phyloP scores from a whole-genome alignment of 2,113 vertebrate genomes.

The Brienomyrus brachyistius region DNA sequence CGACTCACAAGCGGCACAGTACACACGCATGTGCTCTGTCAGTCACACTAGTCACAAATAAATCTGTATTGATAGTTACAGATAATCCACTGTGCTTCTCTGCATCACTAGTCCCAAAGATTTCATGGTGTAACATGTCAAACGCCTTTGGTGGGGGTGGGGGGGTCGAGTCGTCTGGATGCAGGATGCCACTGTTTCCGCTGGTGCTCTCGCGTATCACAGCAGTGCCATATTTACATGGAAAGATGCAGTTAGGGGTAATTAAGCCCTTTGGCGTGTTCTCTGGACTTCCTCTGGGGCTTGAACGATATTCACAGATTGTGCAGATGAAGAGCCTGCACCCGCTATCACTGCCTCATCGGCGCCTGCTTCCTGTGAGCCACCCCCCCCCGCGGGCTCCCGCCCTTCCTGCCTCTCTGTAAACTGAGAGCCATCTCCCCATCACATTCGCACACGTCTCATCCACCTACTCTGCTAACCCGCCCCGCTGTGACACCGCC shows the following conservation, averaged over 20 bases:
- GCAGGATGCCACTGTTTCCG: not conserved
- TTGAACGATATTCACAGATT: constrained; percentile 10
- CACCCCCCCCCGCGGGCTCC: constrained; percentile 23
- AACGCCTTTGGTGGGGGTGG: too few relatives aligned
- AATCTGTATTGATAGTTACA: not conserved
- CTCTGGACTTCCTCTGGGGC: constrained; percentile 21
- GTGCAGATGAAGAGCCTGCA: constrained; percentile 15
- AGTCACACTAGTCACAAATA: not conserved
- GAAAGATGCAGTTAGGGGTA: not conserved
- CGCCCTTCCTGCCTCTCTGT: constrained; percentile 32
- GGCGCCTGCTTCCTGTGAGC: constrained; percentile 23
- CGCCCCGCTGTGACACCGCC: not conserved
- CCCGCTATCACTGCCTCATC: constrained; percentile 17
- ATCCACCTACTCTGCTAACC: not conserved
- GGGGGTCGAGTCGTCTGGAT: not conserved
- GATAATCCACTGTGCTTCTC: not conserved
- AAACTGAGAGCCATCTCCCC: constrained; percentile 37
- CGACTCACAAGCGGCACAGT: not conserved
- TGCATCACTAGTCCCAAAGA: not conserved
- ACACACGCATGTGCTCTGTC: not conserved
- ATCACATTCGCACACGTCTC: constrained; percentile 20
- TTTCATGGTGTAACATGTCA: not conserved
- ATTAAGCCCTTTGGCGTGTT: constrained; percentile 6
- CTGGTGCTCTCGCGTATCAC: not conserved
- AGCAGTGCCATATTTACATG: not conserved